These are phyloP conservation scores for Labrus mixtus DNA, from an alignment of 2,113 vertebrate genomes.

Conservation along the genomic window DNA sequence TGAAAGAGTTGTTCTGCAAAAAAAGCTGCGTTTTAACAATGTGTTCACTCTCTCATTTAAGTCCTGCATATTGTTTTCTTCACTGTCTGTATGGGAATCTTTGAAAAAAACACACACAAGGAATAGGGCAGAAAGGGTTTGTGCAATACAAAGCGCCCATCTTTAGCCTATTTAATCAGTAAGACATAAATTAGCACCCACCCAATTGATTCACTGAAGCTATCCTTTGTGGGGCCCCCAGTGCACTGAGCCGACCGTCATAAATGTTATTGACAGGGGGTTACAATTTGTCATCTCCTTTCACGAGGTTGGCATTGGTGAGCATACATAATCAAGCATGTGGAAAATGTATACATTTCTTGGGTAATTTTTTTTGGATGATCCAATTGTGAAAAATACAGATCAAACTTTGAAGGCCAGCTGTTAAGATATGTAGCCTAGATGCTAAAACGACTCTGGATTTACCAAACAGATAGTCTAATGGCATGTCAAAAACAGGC, in stretches of 20 bases:
- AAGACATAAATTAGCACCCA: constrained; percentile 69
- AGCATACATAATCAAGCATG: not conserved
- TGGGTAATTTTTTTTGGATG: no score
- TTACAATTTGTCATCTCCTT: constrained; percentile 49
- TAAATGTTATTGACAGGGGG: constrained; percentile 63
- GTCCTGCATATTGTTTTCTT: constrained; percentile 34
- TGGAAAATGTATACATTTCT: not conserved
- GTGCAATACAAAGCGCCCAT: constrained; percentile 22
- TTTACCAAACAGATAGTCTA: constrained; percentile 15
- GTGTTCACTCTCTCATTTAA: not conserved
- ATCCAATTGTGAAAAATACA: not conserved
- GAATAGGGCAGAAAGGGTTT: constrained; percentile 10
- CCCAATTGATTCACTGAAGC: constrained; percentile 60
- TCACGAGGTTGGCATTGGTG: constrained; percentile 47
- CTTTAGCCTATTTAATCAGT: constrained; percentile 56
- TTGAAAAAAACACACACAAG: constrained; percentile 4
- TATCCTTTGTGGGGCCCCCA: constrained; percentile 51
- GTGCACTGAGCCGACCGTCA: constrained; percentile 61
- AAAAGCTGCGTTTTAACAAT: not conserved
- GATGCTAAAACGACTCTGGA: constrained; percentile 37
- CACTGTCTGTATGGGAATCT: not conserved
- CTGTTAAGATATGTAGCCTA: constrained; percentile 54
- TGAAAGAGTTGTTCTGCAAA: not conserved
- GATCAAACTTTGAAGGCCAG: not conserved
- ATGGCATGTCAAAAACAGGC: constrained; percentile 59